Base-by-base conservation (phyloP, 2,888 invertebrate genomes). In the Lycocerus yunnanus region DNA sequence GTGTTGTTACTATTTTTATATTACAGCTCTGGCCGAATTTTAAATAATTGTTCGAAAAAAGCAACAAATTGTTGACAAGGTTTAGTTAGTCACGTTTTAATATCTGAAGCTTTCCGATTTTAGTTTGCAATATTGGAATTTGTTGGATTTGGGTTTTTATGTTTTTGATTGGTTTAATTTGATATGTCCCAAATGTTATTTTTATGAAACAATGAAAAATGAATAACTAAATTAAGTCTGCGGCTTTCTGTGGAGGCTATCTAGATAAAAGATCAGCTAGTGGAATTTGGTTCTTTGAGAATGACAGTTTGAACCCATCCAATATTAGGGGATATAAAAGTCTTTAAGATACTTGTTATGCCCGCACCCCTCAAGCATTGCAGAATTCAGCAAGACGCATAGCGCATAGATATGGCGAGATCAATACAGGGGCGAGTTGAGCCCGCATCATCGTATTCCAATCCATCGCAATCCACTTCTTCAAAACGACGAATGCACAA, bases 391-490 rank as follows among this genome's bases (percentile, higher is more conserved):
- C 82, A 83, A 83, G 84, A 84, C 84, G 84, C 84, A 83, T 82
- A 83, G 83, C 83, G 84, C 84, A 84, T 84, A 84, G 84, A 84
- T 84, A 83, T 84, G 79, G 81, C 82, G 79, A 84, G 81, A 84
- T 84, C 84, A 83, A 84, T 84, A 84, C 83, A 79, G 81, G 81
- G 80, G 79, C 80, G 81, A 81, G 79, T 82, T 80, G 78, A 82
- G 80, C 81, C 82, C 80, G 82, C 81, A 82, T 83, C 83, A 83
- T 82, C 82, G 80, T 83, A 82, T 82, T 82, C 82, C 82, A 80
- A 82, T 82, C 80, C 81, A 81, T 80, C 80, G 81, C 80, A 78
- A 81, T 82, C 82, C 80, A 78, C 77, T 81, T 77, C 77, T 76
- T 78, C 77, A 78, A 75, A 80, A 73, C 78, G 77, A 78, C 77